Evolutionary conservation across 1,140 invertebrate species (phyloP).

Genomic region (Drosophila albomicans): DNA sequence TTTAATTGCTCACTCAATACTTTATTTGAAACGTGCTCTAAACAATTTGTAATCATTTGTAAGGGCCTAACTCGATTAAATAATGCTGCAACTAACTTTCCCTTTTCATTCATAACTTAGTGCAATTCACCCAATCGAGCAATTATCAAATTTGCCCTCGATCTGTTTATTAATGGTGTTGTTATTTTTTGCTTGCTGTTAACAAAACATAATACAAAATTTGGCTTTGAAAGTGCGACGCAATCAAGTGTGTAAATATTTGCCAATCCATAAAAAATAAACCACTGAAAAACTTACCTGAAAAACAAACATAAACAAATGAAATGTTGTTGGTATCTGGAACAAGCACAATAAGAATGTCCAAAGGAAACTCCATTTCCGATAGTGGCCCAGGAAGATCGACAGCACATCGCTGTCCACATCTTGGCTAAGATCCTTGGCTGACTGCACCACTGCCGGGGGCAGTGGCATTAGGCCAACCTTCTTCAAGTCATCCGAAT

Average conservation of each 20-base stretch:
- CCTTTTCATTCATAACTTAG: constrained; percentile 23
- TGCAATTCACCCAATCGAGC: constrained; percentile 36
- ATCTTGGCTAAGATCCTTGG: constrained; percentile 85
- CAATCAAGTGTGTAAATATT: constrained; percentile 76
- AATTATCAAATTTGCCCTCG: constrained; percentile 33
- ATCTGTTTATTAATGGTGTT: constrained; percentile 21
- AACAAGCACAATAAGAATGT: constrained; percentile 89
- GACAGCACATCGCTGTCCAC: constrained; percentile 87
- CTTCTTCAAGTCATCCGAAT: constrained; percentile 80
- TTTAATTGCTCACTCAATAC: background rate
- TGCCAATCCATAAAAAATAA: constrained; percentile 48
- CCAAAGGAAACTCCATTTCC: constrained; percentile 90
- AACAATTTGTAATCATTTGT: background rate
- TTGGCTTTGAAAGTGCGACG: constrained; percentile 43
- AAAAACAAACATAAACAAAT: constrained; percentile 84
- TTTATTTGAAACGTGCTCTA: background rate
- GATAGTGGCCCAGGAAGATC: constrained; percentile 89
- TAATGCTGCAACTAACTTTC: constrained; percentile 24
- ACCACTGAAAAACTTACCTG: constrained; percentile 70
- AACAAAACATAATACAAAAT: constrained; percentile 31
- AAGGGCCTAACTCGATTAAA: background rate
- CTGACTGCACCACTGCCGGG: background rate
- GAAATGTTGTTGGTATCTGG: constrained; percentile 80
- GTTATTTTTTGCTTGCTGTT: background rate
- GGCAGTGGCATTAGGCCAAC: constrained; percentile 13